Conservation (phyloP, 1,140 invertebrate species). For the Leptonema lineaticorne region DNA sequence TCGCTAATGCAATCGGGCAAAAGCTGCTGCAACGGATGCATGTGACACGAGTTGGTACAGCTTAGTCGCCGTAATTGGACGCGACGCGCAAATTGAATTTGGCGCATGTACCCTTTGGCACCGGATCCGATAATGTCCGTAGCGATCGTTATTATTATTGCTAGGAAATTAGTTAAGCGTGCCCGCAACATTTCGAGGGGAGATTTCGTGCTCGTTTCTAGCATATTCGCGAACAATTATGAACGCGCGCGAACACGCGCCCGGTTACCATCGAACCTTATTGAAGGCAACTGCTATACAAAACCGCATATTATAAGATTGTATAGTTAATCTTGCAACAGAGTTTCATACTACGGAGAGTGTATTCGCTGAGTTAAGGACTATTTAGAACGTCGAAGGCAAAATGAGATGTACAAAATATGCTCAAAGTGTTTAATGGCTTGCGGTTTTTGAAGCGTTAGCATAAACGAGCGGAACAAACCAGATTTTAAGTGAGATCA, state of each 20-base stretch:
- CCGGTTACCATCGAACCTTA: no score
- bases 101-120: conserved; percentile 24
- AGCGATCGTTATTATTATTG: conserved; percentile 3
- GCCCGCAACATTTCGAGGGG: conserved; percentile 16
- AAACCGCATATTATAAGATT: no score
- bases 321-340: no score
- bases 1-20: neutral
- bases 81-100: conserved; percentile 26
- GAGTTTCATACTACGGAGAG: no score
- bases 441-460: no score
- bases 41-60: neutral
- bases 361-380: no score
- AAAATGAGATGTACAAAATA: no score
- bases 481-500: no score
- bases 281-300: no score
- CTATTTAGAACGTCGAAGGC: no score
- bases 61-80: conserved; percentile 18
- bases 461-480: no score
- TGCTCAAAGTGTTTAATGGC: no score
- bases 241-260: neutral
- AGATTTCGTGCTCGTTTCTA: neutral
- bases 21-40: conserved; percentile 6
- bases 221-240: neutral
- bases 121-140: neutral
- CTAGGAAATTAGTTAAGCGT: conserved; percentile 29